These are phyloP conservation scores for Aramus guarauna DNA, from an alignment of 2,113 vertebrate genomes.

Conservation along the genomic window DNA sequence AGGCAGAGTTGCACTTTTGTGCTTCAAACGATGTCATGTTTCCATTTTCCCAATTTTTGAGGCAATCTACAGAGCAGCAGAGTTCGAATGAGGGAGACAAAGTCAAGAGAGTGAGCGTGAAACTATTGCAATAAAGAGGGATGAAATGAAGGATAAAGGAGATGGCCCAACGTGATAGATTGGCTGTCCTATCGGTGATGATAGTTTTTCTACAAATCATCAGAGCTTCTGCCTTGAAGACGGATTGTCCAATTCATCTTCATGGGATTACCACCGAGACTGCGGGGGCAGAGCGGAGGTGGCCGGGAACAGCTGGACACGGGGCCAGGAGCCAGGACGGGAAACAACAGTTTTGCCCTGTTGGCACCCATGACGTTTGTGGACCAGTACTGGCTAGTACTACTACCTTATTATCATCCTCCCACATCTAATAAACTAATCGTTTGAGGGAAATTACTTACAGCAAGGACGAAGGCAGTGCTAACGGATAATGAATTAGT, in stretches of 20 bases:
- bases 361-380: rapidly evolving
- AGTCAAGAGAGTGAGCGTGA: not conserved
- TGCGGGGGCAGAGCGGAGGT: too few relatives aligned
- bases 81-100: not conserved
- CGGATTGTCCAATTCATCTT: not conserved
- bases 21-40: rapidly evolving
- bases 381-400: rapidly evolving
- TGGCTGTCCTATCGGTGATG: not conserved
- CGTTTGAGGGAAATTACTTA: not conserved
- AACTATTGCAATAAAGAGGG: not conserved
- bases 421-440: not conserved
- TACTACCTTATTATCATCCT: rapidly evolving
- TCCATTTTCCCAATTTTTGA: not conserved
- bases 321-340: not conserved
- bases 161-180: not conserved
- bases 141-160: not conserved
- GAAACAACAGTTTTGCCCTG: not conserved
- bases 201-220: not conserved
- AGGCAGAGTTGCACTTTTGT: not conserved
- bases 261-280: not conserved
- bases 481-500: not conserved
- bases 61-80: not conserved
- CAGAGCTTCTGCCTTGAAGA: not conserved
- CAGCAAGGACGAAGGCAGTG: not conserved
- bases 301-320: rapidly evolving